phyloP scores from a whole-genome alignment of 1,140 invertebrate genomes.

The Kradibia gibbosae region DNA sequence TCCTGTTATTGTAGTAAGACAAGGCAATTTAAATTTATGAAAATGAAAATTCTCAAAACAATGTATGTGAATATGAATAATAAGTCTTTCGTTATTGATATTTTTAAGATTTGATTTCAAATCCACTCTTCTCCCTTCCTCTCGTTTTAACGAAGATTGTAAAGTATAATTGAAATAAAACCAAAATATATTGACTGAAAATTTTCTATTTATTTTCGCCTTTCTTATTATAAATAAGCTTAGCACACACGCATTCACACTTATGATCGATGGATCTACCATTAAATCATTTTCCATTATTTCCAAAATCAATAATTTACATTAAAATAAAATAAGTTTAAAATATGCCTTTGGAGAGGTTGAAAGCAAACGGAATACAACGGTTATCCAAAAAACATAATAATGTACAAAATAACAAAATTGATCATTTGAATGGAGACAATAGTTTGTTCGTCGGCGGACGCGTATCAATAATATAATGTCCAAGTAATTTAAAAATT shows the following conservation, averaged over 20 bases:
- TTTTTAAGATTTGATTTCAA: neutral
- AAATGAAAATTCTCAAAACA: constrained; percentile 40
- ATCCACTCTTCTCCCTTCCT: neutral
- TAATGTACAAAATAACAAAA: too few relatives aligned
- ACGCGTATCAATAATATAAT: constrained; percentile 40
- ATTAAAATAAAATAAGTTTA: constrained; percentile 32
- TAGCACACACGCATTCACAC: constrained; percentile 71
- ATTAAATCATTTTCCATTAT: constrained; percentile 60
- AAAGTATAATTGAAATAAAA: constrained; percentile 27
- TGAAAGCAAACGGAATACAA: constrained; percentile 35
- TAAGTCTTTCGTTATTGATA: neutral
- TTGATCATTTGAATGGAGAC: too few relatives aligned
- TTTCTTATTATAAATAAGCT: constrained; percentile 69
- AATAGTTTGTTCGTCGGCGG: neutral
- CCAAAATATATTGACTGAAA: constrained; percentile 40
- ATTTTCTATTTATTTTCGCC: constrained; percentile 62
- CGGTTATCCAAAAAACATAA: too few relatives aligned
- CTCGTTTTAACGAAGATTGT: neutral
- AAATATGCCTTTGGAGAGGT: constrained; percentile 34
- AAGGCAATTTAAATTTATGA: constrained; percentile 30
- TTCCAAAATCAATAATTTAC: constrained; percentile 53
- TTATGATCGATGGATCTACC: constrained; percentile 62
- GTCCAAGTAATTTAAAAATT: constrained; percentile 17
- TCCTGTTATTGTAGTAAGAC: constrained; percentile 17
- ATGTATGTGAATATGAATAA: too few relatives aligned